Evolutionary conservation across 2,888 invertebrate species (phyloP), one percentile per base, ranked within the genome.

Genomic region (Allacma fusca): DNA sequence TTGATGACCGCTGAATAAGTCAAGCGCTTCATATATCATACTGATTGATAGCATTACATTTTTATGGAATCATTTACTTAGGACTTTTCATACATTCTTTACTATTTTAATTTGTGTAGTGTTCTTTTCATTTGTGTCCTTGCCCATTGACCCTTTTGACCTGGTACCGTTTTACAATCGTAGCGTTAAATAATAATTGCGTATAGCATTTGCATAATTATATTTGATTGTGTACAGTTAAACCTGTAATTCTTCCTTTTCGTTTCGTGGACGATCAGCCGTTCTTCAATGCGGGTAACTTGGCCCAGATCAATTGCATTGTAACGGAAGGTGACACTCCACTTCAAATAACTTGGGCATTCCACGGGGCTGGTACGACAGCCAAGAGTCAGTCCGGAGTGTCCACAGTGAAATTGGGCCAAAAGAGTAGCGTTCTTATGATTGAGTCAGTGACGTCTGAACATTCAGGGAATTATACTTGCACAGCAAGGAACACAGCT

Each of bases 281-380:
- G 16, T 50, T 91, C 75, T 91, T 92, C n/a, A 92, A 93, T 85
- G 91, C 92, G 85, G 92, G 92, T 73, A 92, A 93, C 85, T 91
- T 91, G 88, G 91, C 91, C 59, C 91, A 92, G 57, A 89, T 92
- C 78, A 89, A 91, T 80, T 93, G 93, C 87, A 89, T 90, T 82
- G 89, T 91, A 81, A 90, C 90, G 85, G 92, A 93, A 86, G 93
- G 95, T 78, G 94, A 95, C 87, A 90, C 91, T 84, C 95, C 95
- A 1, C 88, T 95, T 80, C 90, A 89, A 80, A 91, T 95, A 80
- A 89, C 89, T 73, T 95, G 95, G 94, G 90, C 90, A 85, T 91
- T 92, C 86, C 92, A 94, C 85, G 91, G 90, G 76, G 87, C 86
- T 88, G 90, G 89, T 24, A 86, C 89, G 64, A 62, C 80, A 1